These are phyloP conservation scores for Rhea americana DNA, from an alignment of 2,113 vertebrate genomes.

Conservation along the genomic window DNA sequence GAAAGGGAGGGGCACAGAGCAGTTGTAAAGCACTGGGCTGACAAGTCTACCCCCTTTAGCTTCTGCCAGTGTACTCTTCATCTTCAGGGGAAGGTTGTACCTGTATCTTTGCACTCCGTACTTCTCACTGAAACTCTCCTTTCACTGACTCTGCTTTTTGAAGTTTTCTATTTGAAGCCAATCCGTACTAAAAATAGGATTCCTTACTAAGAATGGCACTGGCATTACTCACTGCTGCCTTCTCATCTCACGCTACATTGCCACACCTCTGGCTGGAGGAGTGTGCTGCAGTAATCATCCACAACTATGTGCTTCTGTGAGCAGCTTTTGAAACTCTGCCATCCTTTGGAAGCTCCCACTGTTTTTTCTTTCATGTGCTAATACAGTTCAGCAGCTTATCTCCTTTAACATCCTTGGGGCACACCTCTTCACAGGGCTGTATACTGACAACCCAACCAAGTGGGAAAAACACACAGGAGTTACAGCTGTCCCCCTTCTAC, in stretches of 20 bases:
- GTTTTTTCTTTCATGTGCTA: conserved; percentile 67
- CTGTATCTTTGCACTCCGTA: neutral
- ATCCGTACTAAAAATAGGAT: conserved; percentile 54
- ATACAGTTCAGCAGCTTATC: conserved; percentile 45
- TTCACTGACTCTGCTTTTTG: conserved; percentile 27
- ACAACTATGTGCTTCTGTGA: conserved; percentile 58
- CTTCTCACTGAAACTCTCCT: neutral
- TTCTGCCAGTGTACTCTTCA: neutral
- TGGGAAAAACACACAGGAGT: conserved; percentile 21
- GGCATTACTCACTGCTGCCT: neutral
- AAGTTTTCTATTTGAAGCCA: conserved; percentile 1
- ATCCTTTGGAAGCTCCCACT: conserved; percentile 58
- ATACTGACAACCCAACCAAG: conserved; percentile 2
- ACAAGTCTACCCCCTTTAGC: accelerated
- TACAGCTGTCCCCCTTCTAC: neutral
- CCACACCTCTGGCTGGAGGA: conserved; percentile 44
- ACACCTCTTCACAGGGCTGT: conserved; percentile 38
- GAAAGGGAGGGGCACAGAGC: neutral
- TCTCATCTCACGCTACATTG: neutral
- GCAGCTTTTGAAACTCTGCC: conserved; percentile 65
- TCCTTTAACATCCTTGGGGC: conserved; percentile 40
- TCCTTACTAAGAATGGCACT: conserved; percentile 58
- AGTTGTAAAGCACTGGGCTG: neutral
- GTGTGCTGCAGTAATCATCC: conserved; percentile 51
- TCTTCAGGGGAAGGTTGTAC: neutral